A percentile compares a stretch with the other conserved stretches of the same genome.
Evolutionary conservation across 2,888 invertebrate genomes (phyloP).

Genomic region (Orthonevra nobilis): DNA sequence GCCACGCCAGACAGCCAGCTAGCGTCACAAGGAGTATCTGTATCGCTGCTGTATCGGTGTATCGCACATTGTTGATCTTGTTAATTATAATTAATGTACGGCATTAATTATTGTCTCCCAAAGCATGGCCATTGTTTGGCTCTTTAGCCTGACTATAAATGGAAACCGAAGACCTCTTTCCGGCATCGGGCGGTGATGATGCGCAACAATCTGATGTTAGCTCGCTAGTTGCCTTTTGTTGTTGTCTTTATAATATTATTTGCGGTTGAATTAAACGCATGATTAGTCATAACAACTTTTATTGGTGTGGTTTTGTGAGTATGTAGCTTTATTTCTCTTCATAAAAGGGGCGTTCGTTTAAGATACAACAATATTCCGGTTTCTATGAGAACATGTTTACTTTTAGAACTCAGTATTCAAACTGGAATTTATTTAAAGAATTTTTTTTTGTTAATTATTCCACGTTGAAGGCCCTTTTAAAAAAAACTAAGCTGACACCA

Average conservation of each 20-base stretch:
- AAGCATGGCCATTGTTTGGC: conserved; percentile 26
- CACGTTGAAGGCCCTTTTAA: too few species aligned
- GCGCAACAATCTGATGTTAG: conserved; percentile 24
- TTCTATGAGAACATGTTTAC: background rate
- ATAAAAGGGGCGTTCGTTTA: conserved; percentile 5
- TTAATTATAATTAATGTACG: conserved; percentile 53
- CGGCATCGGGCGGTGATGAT: conserved; percentile 37
- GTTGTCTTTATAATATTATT: conserved; percentile 28
- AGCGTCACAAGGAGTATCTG: conserved; percentile 8
- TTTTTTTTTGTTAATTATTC: too few species aligned
- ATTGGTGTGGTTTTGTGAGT: conserved; percentile 42
- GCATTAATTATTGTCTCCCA: conserved; percentile 59
- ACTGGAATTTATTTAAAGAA: too few species aligned
- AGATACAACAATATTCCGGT: background rate
- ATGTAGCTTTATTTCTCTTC: background rate
- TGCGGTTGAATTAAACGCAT: conserved; percentile 58
- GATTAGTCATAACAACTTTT: conserved; percentile 63
- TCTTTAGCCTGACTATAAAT: conserved; percentile 17
- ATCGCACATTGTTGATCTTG: conserved; percentile 32
- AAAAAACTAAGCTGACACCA: too few species aligned
- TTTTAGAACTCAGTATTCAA: too few species aligned
- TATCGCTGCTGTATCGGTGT: conserved; percentile 23
- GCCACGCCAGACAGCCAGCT: too few species aligned
- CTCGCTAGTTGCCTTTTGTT: conserved; percentile 2
- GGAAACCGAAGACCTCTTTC: conserved; percentile 61